Percentiles rank a stretch among this genome's conserved stretches.
These are phyloP conservation scores for Schizopygopsis pylzovi DNA, from an alignment of 2,797 vertebrate genomes.

Conservation along the genomic window DNA sequence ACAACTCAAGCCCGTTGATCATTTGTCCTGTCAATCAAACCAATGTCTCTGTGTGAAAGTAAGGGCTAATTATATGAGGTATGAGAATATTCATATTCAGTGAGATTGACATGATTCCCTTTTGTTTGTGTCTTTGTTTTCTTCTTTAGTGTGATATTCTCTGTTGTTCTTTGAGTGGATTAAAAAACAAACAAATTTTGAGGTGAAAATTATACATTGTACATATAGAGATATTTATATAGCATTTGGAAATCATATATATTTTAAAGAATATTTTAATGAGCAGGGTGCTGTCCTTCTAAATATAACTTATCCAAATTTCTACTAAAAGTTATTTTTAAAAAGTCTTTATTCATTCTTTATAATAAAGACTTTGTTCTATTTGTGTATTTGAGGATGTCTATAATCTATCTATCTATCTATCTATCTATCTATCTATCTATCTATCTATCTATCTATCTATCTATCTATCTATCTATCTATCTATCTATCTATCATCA, in stretches of 20 bases:
- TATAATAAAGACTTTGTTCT: not conserved
- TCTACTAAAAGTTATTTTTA: not conserved
- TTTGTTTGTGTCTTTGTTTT: not conserved
- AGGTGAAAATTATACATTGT: not conserved
- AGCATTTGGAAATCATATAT: not conserved
- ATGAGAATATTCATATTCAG: not conserved
- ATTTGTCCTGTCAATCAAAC: conserved; percentile 56
- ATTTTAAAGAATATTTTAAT: not conserved
- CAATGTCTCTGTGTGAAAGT: not conserved
- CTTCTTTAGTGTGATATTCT: not conserved
- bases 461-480: no score
- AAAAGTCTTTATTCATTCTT: not conserved
- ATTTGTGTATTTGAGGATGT: no score
- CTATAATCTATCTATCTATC: no score
- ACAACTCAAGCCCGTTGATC: conserved; percentile 53
- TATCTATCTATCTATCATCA: not conserved
- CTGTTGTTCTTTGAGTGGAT: not conserved
- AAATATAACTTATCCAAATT: not conserved
- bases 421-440: no score
- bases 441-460: no score
- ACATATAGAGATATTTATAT: not conserved
- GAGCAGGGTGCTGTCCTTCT: not conserved
- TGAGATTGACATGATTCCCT: not conserved
- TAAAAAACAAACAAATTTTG: not conserved
- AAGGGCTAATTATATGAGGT: not conserved